Evolutionary conservation across 2,888 invertebrate species (phyloP).

Genomic region (Pseudococcus viburni): DNA sequence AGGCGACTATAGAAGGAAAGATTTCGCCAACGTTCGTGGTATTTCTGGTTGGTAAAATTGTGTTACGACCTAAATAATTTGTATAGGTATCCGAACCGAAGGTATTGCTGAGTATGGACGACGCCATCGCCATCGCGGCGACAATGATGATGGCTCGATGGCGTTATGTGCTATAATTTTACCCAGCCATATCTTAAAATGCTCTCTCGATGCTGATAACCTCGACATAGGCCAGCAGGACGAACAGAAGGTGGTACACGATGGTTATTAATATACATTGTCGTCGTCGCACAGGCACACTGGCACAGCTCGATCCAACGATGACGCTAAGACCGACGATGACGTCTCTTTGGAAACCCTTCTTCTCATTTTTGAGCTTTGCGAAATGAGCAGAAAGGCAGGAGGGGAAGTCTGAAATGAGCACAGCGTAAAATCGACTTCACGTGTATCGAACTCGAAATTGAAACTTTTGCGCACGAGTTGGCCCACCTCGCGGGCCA

Average conservation of each 20-base stretch:
- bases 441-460: constrained; percentile 12
- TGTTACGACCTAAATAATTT: constrained; percentile 48
- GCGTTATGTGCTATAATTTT: not conserved
- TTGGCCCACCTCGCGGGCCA: not conserved
- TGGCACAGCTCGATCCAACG: not conserved
- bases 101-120: constrained; percentile 11
- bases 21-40: constrained; percentile 52
- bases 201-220: not conserved
- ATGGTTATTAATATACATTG: not conserved
- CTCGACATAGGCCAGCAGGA: not conserved
- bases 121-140: not conserved
- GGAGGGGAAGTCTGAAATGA: not conserved
- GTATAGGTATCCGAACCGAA: not conserved
- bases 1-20: constrained; percentile 43
- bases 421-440: not conserved
- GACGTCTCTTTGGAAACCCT: not conserved
- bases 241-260: not conserved
- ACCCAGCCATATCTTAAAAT: not conserved
- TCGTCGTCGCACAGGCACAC: not conserved
- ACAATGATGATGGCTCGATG: not conserved
- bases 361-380: too few species aligned
- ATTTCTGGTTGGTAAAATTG: constrained; percentile 53
- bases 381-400: not conserved
- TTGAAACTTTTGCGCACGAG: constrained; percentile 21
- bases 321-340: not conserved